Conservation (phyloP, 2,113 vertebrate species). For the Ciconia boyciana region DNA sequence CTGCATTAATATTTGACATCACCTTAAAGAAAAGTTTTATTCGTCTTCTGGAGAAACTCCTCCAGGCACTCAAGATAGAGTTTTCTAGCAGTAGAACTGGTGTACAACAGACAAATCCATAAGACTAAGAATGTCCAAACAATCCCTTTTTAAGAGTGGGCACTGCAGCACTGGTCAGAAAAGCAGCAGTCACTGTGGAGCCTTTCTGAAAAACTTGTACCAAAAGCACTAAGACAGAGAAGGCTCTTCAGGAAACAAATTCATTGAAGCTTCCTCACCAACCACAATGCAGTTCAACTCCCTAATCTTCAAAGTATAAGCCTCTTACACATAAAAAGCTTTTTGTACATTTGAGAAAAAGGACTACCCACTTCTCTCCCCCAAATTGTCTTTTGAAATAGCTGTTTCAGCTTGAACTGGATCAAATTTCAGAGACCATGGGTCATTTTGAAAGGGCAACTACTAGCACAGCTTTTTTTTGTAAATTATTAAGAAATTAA, state of each 20-base stretch:
- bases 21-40: neutral
- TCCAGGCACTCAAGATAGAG: neutral
- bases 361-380: neutral
- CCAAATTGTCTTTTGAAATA: neutral
- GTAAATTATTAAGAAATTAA: conserved; percentile 22
- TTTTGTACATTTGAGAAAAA: neutral
- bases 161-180: neutral
- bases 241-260: neutral
- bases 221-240: neutral
- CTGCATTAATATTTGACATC: neutral
- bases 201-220: neutral
- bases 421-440: neutral
- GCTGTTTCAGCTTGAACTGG: neutral
- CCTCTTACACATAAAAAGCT: neutral
- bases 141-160: neutral
- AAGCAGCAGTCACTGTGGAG: neutral
- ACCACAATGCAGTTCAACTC: neutral
- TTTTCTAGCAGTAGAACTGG: neutral
- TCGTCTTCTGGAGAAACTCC: neutral
- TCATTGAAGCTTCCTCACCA: neutral
- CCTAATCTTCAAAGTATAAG: neutral
- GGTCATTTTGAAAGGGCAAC: conserved; percentile 1
- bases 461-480: neutral
- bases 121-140: neutral
- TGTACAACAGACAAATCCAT: neutral